phyloP scores from a whole-genome alignment of 2,113 vertebrate genomes.

The Eurystomus gularis region DNA sequence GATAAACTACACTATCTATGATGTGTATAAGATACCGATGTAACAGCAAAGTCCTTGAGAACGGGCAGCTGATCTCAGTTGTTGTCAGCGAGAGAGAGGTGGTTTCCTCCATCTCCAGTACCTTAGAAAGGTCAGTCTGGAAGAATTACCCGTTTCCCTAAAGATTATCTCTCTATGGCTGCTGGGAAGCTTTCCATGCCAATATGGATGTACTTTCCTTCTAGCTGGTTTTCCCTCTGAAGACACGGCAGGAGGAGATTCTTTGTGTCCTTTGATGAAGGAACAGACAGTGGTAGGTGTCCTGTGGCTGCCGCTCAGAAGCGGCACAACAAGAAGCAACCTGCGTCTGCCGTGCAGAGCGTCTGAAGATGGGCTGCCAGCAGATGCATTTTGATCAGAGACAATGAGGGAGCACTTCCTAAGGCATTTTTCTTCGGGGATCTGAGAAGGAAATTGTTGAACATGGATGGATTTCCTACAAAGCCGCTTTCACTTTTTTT shows the following conservation, averaged over 20 bases:
- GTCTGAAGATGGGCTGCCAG: not conserved
- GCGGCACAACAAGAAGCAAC: not conserved
- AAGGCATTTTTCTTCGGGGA: not conserved
- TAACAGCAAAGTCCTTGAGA: not conserved
- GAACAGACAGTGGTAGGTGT: not conserved
- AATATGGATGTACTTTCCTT: not conserved
- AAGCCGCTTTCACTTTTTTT: not conserved
- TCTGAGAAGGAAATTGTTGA: not conserved
- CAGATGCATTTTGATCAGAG: constrained; percentile 19
- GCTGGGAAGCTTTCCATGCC: not conserved
- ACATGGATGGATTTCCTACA: not conserved
- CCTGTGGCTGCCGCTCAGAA: not conserved
- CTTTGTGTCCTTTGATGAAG: not conserved
- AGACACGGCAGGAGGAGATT: fast-evolving
- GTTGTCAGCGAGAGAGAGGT: not conserved
- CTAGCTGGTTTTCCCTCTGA: not conserved
- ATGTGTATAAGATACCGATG: fast-evolving
- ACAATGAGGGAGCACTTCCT: not conserved
- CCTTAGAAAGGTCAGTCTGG: not conserved
- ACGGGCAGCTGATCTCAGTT: not conserved
- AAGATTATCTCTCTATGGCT: not conserved
- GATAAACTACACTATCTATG: not conserved
- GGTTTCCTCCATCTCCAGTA: not conserved
- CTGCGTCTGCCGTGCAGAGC: not conserved
- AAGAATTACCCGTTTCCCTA: not conserved